A percentile compares a stretch with the other conserved stretches of the same genome.
phyloP scores from a whole-genome alignment of 2,888 invertebrate species.

The Hirtodrosophila duncani region DNA sequence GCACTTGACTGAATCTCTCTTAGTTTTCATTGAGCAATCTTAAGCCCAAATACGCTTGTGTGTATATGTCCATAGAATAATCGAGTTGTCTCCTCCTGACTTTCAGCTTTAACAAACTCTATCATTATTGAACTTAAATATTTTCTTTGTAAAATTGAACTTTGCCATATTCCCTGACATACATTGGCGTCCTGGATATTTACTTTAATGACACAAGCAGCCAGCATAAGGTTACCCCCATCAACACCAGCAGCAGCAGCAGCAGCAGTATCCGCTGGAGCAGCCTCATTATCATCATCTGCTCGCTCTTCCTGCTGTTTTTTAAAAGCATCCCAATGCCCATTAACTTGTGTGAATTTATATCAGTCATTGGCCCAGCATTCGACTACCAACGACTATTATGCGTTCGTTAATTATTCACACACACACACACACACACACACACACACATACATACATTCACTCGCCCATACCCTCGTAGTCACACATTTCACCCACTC shows the following conservation, averaged over 20 bases:
- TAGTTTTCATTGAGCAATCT: too few species aligned
- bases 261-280: too few species aligned
- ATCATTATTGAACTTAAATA: too few species aligned
- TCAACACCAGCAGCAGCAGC: too few species aligned
- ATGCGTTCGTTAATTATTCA: constrained; percentile 71
- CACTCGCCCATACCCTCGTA: constrained; percentile 4
- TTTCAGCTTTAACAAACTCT: too few species aligned
- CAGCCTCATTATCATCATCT: too few species aligned
- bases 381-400: constrained; percentile 43
- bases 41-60: too few species aligned
- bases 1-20: too few species aligned
- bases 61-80: too few species aligned
- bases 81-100: too few species aligned
- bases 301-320: constrained; percentile 27
- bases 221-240: too few species aligned
- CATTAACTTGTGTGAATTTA: constrained; percentile 67
- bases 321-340: constrained; percentile 61
- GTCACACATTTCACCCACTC: constrained; percentile 10
- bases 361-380: constrained; percentile 54
- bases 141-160: too few species aligned
- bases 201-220: constrained; percentile 33
- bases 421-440: constrained; percentile 33
- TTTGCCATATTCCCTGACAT: neutral
- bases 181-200: constrained; percentile 19
- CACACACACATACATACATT: neutral